Conservation (phyloP, 2,113 vertebrate species). For the Todiramphus saurophagus region DNA sequence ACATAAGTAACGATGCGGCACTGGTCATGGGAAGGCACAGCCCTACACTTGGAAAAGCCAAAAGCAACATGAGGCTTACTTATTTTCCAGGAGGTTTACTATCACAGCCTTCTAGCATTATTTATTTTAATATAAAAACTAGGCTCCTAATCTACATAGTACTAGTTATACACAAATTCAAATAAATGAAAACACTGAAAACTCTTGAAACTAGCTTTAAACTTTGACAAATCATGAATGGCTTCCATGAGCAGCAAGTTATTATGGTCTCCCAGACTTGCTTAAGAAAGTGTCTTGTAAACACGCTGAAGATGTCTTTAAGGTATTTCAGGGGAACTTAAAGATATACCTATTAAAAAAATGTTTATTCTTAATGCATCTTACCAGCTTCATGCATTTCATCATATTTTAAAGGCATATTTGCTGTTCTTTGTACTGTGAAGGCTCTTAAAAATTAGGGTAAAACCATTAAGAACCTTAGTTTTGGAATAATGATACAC, state of each 20-base stretch:
- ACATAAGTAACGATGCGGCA: not conserved
- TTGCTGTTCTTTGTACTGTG: not conserved
- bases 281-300: not conserved
- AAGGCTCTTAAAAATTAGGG: not conserved
- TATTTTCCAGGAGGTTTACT: not conserved
- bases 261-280: not conserved
- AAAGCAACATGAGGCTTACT: not conserved
- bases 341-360: not conserved
- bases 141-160: not conserved
- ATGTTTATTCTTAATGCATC: not conserved
- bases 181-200: not conserved
- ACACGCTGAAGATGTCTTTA: not conserved
- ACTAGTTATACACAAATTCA: not conserved
- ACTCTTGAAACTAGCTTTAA: not conserved
- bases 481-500: not conserved
- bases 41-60: not conserved
- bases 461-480: not conserved
- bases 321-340: not conserved
- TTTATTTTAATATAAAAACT: not conserved
- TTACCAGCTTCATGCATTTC: not conserved
- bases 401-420: not conserved
- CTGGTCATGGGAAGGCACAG: not conserved
- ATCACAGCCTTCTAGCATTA: not conserved
- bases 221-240: not conserved
- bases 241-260: not conserved